A percentile compares a stretch with the other conserved stretches of the same genome.
phyloP scores from a whole-genome alignment of 2,888 invertebrate species.

The Endotricha flammealis region DNA sequence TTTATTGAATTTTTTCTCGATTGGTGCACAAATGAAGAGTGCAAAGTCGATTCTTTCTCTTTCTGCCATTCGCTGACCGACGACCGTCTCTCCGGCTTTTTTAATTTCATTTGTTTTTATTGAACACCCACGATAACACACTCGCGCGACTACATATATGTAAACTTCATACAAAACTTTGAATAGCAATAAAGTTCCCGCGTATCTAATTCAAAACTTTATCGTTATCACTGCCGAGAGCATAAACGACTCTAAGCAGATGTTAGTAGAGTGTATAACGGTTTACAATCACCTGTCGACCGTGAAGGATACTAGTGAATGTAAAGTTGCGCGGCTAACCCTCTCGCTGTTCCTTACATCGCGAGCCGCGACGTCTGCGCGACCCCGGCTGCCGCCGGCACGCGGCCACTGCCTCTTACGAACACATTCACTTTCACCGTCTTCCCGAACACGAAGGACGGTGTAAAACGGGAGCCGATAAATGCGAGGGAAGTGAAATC shows the following conservation, averaged over 20 bases:
- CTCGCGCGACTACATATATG: constrained; percentile 16
- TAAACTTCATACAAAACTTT: constrained; percentile 31
- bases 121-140: constrained; percentile 26
- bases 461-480: constrained; percentile 61
- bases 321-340: constrained; percentile 62
- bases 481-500: constrained; percentile 58
- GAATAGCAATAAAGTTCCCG: constrained; percentile 30
- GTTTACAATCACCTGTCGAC: constrained; percentile 42
- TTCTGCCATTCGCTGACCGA: constrained; percentile 47
- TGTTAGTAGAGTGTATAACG: constrained; percentile 35
- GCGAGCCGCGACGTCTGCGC: constrained; percentile 42
- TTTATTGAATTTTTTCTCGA: constrained; percentile 76
- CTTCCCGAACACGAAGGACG: constrained; percentile 56
- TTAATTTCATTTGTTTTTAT: constrained; percentile 51
- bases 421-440: constrained; percentile 54
- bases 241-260: constrained; percentile 31
- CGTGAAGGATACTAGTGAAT: constrained; percentile 41
- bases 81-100: constrained; percentile 45
- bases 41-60: constrained; percentile 60
- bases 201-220: constrained; percentile 48
- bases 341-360: constrained; percentile 41
- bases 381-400: constrained; percentile 16
- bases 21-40: constrained; percentile 70
- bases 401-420: constrained; percentile 39
- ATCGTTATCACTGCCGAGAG: constrained; percentile 22